Evolutionary conservation across 2,888 invertebrate species (phyloP), one percentile per base, ranked within the genome.

Genomic region (Trichogramma dendrolimi): DNA sequence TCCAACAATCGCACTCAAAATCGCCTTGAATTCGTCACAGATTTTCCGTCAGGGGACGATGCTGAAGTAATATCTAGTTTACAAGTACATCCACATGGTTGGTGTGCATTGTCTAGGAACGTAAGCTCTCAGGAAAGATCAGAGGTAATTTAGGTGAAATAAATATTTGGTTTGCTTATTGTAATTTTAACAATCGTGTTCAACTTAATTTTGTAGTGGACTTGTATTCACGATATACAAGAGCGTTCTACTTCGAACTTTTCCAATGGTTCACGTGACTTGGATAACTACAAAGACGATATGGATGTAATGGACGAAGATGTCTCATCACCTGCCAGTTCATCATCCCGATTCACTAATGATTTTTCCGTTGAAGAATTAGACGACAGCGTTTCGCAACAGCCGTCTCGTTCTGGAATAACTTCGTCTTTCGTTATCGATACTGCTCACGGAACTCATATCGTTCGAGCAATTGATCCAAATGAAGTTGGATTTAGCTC

Each of bases 171-270:
- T 10, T 41, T 54, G 8, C 38, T 38, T 42, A 42, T 5, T 27
- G 11, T 14, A 41, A 59, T 27, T 27, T 57, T 46, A 27, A 27
- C 27, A 27, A 27, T 44, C 6, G 43, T 47, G 38, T 47, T 53
- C 7, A 48, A 59, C 42, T 7, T 63, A 58, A 67, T 60, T 62
- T 80, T 80, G n/a, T 79, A 92, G 89, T 96, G 94, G 93, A 94
- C 94, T 6, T 92, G 94, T 75, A 87, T 96, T 58, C 96, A 96
- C 80, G 94, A 96, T 76, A 93, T 96, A 67, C 94, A 94, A 80
- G 87, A 89, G 50, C 79, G 78, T 60, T 82, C 82, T 5, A 72
- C 75, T 7, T 74, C 79, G 10, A 82, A 82, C 3, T 6, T 42
- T 1, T 2, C 42, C 0, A 27, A 27, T 27, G 27, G 27, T 27